Conservation (phyloP, 2,113 vertebrate genomes). For the Oxyura jamaicensis region DNA sequence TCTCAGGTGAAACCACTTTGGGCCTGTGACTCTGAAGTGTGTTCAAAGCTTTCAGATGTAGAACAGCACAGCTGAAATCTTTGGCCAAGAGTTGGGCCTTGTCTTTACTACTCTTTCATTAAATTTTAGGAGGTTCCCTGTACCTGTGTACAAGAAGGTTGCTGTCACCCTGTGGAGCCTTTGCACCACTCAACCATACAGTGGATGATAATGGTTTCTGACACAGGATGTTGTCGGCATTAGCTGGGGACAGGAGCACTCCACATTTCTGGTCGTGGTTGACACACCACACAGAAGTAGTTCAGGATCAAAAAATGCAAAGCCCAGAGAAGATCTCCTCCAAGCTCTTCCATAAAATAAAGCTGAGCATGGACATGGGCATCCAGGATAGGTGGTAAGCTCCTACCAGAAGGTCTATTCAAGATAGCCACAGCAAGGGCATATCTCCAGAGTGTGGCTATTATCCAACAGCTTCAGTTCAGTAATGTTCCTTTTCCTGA, state of each 20-base stretch:
- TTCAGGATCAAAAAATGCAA: background rate
- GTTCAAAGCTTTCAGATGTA: background rate
- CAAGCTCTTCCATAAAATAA: background rate
- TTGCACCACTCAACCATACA: background rate
- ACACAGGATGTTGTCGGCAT: background rate
- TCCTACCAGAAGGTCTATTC: background rate
- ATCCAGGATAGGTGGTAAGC: background rate
- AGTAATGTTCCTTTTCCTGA: background rate
- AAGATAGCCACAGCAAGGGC: background rate
- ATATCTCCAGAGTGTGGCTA: background rate
- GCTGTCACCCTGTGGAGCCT: background rate
- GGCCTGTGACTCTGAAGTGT: background rate
- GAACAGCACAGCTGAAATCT: background rate
- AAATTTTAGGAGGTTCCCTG: background rate
- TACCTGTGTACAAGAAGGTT: background rate
- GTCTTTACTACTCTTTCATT: background rate
- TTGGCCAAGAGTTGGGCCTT: background rate
- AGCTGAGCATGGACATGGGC: rapidly evolving
- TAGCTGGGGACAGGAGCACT: background rate
- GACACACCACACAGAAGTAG: background rate
- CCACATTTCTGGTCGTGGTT: background rate
- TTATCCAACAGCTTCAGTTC: background rate
- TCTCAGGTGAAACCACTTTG: background rate
- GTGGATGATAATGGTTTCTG: background rate
- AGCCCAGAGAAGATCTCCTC: background rate